Base-by-base conservation (phyloP, 2,797 vertebrate species). In the Botia almorhae region DNA sequence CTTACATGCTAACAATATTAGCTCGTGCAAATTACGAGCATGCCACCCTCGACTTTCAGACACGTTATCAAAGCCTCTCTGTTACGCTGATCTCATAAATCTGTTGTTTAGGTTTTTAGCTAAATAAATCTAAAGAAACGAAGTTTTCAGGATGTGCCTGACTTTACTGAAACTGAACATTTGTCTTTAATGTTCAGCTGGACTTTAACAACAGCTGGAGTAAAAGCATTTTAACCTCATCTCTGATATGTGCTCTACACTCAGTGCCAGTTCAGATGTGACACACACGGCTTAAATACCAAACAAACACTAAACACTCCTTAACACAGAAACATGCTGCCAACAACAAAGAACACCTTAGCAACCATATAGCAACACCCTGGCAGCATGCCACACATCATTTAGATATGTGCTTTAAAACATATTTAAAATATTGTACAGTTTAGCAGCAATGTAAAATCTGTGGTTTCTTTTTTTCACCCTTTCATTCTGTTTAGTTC, bases 1-100 rank as follows among this genome's bases (percentile, higher is more conserved):
- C 80, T 70, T 69, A 76, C 46, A 73, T 58, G 69, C 50, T 74
- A 85, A 83, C 56, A 39, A 84, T 69, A 84, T 88, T 87, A 60
- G 72, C 82, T 65, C 74, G 8, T 75, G 64, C 48, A 84, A 78
- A 86, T 78, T 33, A 64, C 74, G 50, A 70, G 80, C 81, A 82
- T 53, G 51, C 78, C 51, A 48, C 71, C 79, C 71, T 77, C 33
- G 68, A 73, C 2, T 81, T 83, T 86, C 84, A 75, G 14, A 16
- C 43, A 11, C 36, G 69, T 13, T 55, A 36, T 80, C 50, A 71
- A 74, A 80, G 51, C 36, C 2, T 39, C 16, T 78, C 23, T 46
- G 55, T 80, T 72, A 2, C 23, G 26, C 7, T 17, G 36, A 43
- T 51, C 55, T 69, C 7, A 21, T 68, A 23, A 61, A 26, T 61